Conservation (phyloP, 2,888 invertebrate genomes). For the Galerucella calmariensis region DNA sequence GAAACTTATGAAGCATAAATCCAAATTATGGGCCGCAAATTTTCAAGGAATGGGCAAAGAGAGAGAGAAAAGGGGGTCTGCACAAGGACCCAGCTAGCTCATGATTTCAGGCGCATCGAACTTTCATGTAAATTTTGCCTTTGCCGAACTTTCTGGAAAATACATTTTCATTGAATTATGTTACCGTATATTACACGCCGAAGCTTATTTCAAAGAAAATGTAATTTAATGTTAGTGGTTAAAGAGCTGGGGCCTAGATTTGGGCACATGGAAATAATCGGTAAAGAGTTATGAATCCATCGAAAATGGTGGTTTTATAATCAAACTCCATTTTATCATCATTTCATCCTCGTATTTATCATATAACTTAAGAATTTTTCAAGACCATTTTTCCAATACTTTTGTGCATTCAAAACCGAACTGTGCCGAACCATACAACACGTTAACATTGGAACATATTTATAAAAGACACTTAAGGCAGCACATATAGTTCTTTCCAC, state of each 20-base stretch:
- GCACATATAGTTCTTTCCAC: no score
- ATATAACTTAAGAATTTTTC: no score
- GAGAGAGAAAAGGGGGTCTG: background rate
- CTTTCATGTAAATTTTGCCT: slow-evolving; percentile 38
- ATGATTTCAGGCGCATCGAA: slow-evolving; percentile 38
- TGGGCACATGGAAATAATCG: slow-evolving; percentile 2
- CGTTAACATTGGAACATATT: no score
- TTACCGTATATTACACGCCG: slow-evolving; percentile 18
- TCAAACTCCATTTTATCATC: background rate
- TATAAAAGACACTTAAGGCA: no score
- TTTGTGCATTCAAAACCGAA: no score
- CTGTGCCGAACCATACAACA: no score
- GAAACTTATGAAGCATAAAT: slow-evolving; percentile 43
- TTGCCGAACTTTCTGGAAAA: slow-evolving; percentile 34
- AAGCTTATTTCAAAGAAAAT: slow-evolving; percentile 18
- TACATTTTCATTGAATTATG: slow-evolving; percentile 40
- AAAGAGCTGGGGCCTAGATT: slow-evolving; percentile 1
- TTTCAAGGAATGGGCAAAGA: slow-evolving; percentile 15
- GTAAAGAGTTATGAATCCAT: background rate
- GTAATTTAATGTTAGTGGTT: slow-evolving; percentile 10
- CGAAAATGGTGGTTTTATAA: no score
- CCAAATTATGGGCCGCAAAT: slow-evolving; percentile 44
- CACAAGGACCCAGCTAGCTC: slow-evolving; percentile 23
- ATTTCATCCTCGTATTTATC: background rate
- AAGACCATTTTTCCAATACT: no score